Percentiles rank a stretch among this genome's conserved stretches.
These are phyloP conservation scores for Trogon surrucura DNA, from an alignment of 2,113 vertebrate genomes.

Conservation along the genomic window DNA sequence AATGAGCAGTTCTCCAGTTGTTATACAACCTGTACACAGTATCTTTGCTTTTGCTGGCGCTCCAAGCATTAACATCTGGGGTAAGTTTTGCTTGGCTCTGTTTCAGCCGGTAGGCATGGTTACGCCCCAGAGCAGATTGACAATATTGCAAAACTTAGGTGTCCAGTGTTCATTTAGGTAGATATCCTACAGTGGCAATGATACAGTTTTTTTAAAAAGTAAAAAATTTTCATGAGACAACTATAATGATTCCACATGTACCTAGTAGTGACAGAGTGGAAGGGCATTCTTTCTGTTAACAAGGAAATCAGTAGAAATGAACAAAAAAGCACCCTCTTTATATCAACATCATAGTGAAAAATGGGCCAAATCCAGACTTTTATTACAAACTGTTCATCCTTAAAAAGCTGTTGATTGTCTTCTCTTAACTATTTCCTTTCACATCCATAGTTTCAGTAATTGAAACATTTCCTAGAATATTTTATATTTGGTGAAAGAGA, in stretches of 20 bases:
- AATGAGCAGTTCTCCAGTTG: background rate
- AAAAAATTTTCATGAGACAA: background rate
- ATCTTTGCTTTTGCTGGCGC: background rate
- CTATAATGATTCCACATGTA: background rate
- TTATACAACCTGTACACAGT: background rate
- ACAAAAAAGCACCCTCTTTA: background rate
- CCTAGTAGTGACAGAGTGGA: background rate
- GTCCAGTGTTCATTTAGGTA: background rate
- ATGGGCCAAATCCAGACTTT: background rate
- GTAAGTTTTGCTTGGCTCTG: background rate
- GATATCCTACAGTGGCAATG: background rate
- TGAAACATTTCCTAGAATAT: background rate
- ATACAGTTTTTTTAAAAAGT: background rate
- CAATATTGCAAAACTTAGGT: background rate
- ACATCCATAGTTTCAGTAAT: background rate
- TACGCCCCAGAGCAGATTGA: background rate
- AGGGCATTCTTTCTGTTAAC: background rate
- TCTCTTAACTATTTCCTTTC: background rate
- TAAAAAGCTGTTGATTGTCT: background rate
- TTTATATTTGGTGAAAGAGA: background rate
- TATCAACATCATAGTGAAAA: background rate
- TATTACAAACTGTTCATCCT: background rate
- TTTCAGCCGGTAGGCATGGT: background rate
- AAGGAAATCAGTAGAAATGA: background rate
- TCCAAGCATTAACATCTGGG: background rate